phyloP scores from a whole-genome alignment of 2,797 vertebrate species.

The Pogonophryne albipinna region DNA sequence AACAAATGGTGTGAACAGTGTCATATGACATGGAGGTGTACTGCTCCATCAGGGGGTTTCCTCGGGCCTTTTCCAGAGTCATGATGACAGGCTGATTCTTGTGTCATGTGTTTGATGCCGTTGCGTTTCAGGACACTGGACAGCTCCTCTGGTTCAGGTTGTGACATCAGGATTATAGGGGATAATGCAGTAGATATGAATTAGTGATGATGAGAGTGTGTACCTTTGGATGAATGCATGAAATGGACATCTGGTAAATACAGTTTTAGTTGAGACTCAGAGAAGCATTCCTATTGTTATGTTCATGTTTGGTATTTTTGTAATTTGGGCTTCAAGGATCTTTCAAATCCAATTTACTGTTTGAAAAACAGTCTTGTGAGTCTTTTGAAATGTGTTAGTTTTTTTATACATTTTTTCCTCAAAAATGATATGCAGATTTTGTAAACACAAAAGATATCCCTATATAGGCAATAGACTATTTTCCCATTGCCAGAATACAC shows the following conservation, averaged over 20 bases:
- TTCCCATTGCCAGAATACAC: too few species aligned
- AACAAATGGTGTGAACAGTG: slow-evolving; percentile 54
- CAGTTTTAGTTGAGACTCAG: neutral
- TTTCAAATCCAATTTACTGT: neutral
- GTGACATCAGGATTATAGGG: neutral
- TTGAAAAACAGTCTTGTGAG: neutral
- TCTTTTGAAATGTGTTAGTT: neutral
- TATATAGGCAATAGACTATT: too few species aligned
- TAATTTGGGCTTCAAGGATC: neutral
- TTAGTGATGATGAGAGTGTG: neutral
- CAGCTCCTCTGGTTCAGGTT: slow-evolving; percentile 1
- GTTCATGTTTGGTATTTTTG: neutral
- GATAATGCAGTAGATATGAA: neutral
- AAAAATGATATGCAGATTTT: too few species aligned
- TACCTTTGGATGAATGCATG: neutral
- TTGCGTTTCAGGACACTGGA: slow-evolving; percentile 26
- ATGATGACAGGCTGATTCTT: slow-evolving; percentile 36
- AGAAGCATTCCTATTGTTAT: neutral
- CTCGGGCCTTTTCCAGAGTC: slow-evolving; percentile 56
- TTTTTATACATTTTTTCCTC: neutral
- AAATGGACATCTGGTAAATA: neutral
- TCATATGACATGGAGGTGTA: slow-evolving; percentile 54
- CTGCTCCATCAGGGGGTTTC: slow-evolving; percentile 60
- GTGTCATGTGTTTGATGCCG: slow-evolving; percentile 26
- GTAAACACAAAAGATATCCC: too few species aligned